Percentiles rank a stretch among this genome's conserved stretches.
Conservation (phyloP, 2,113 vertebrate species). For the Grus americana region DNA sequence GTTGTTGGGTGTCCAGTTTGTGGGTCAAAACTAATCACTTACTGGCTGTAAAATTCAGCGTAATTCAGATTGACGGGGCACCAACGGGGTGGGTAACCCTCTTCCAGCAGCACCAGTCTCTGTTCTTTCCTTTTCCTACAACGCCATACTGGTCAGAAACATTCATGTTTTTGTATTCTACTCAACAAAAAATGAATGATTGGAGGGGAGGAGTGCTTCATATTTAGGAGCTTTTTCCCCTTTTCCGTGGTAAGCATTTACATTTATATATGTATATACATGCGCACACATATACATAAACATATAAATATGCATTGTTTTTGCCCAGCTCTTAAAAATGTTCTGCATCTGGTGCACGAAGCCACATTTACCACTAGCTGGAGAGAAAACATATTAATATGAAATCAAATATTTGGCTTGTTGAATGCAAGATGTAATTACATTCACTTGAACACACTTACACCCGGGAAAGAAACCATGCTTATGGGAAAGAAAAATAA, state of each 20-base stretch:
- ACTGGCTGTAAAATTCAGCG: not conserved
- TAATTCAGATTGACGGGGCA: not conserved
- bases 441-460: slow-evolving; percentile 15
- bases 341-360: slow-evolving; percentile 36
- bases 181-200: not conserved
- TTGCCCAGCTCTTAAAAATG: slow-evolving; percentile 21
- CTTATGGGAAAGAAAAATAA: slow-evolving; percentile 37
- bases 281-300: not conserved
- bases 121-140: not conserved
- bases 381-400: slow-evolving; percentile 61
- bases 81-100: not conserved
- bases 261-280: not conserved
- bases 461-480: slow-evolving; percentile 58
- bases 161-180: not conserved
- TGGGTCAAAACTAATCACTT: not conserved
- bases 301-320: not conserved
- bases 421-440: slow-evolving; percentile 71
- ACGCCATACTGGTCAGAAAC: not conserved
- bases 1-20: not conserved
- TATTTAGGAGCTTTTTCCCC: not conserved
- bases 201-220: not conserved
- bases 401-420: slow-evolving; percentile 69
- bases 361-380: slow-evolving; percentile 42
- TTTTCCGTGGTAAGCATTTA: not conserved
- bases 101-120: not conserved